Base-by-base conservation (phyloP, 2,888 invertebrate genomes). In the Nomada ferruginata region DNA sequence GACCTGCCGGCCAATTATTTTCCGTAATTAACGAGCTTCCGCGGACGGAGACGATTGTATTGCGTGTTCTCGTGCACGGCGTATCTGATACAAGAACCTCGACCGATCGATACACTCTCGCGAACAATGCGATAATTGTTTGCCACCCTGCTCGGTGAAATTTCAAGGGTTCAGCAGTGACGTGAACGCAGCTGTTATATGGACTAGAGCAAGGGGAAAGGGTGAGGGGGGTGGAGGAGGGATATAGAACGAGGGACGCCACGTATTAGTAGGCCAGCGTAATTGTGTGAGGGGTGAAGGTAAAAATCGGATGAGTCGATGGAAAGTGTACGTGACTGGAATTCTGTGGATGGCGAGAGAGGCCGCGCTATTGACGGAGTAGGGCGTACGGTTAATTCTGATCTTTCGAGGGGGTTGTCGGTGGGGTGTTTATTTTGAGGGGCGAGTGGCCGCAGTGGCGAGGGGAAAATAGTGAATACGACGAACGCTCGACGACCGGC, bases 1-100 rank as follows among this genome's bases (percentile, higher is more conserved):
- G 42, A 42, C 59, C 55, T 55, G 69, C 61, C 70, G 61, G 72
- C 76, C 79, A 87, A 86, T 86, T 87, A 86, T 86, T 86, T 87
- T 83, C 83, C 18, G 64, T 85, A 82, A 87, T 86, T 86, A 87
- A 76, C 79, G 80, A 79, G 80, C 80, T 52, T 57, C 60, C 64
- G 66, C 50, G 57, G 44, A 55, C 42, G 42, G 52, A 10, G 59
- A 79, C 69, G 69, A 78, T 81, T 79, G 69, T 74, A 20, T 78
- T 68, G 76, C 75, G 68, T 77, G 77, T 68, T 66, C 63, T 20
- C 74, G 66, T 55, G 71, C 65, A 20, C 61, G 42, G 66, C 36
- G 20, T 42, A 70, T 74, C 42, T 57, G 69, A 66, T 61, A 65
- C 65, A 52, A 44, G 53, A 3, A 15, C 60, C 13, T 2, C 52